phyloP scores from a whole-genome alignment of 2,797 vertebrate genomes.

The Siniperca obscura region DNA sequence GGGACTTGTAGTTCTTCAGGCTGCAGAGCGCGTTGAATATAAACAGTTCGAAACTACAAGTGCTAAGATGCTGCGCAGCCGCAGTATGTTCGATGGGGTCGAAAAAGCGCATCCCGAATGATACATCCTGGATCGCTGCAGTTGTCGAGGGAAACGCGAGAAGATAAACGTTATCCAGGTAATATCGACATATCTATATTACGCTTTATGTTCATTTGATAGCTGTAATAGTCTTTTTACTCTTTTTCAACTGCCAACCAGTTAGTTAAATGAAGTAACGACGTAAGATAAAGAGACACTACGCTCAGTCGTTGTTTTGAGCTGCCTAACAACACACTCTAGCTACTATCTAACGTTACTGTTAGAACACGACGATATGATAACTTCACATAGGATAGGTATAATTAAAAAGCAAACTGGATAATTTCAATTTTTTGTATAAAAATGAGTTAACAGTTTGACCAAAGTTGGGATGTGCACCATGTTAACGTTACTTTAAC shows the following conservation, averaged over 20 bases:
- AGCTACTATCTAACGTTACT: slow-evolving; percentile 17
- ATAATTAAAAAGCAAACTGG: accelerated
- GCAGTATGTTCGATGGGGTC: slow-evolving; percentile 22
- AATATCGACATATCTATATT: not conserved
- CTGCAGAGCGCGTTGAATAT: accelerated
- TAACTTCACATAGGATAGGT: not conserved
- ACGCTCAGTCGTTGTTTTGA: not conserved
- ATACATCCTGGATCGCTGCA: slow-evolving; percentile 23
- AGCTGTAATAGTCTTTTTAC: accelerated
- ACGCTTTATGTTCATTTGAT: not conserved
- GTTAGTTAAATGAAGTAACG: not conserved
- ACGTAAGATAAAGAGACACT: not conserved
- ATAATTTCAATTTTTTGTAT: not conserved
- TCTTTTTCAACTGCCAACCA: not conserved
- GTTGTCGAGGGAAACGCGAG: slow-evolving; percentile 61
- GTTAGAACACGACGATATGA: not conserved
- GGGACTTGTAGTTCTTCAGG: slow-evolving; percentile 76
- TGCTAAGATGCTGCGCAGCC: slow-evolving; percentile 40
- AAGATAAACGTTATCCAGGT: slow-evolving; percentile 37
- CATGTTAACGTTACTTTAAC: too few relatives aligned
- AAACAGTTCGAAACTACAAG: slow-evolving; percentile 72
- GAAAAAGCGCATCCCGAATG: slow-evolving; percentile 53
- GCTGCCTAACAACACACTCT: slow-evolving; percentile 8
- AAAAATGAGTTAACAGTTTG: not conserved
- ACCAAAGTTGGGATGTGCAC: slow-evolving; percentile 9